A percentile compares a stretch with the other conserved stretches of the same genome.
Evolutionary conservation across 2,113 vertebrate genomes (phyloP).

Genomic region (Limanda limanda): DNA sequence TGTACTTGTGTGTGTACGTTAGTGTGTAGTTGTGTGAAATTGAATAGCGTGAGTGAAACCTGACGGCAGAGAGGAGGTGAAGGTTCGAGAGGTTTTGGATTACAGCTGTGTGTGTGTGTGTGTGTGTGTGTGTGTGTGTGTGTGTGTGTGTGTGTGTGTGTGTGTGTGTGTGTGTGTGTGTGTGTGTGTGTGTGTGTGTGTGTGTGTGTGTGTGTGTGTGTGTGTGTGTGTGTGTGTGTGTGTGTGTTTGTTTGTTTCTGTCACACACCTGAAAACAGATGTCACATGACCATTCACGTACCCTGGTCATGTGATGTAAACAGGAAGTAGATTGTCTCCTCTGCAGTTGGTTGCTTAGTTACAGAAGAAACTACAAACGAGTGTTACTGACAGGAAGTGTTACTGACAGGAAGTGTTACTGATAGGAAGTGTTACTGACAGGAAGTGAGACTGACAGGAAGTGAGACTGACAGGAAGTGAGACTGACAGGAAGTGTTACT

Average conservation of each 20-base stretch:
- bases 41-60: constrained; percentile 52
- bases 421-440: no score
- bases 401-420: no score
- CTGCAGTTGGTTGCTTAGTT: no score
- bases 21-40: constrained; percentile 33
- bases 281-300: no score
- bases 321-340: background rate
- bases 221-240: background rate
- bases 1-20: background rate
- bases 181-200: background rate
- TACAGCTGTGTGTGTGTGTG: constrained; percentile 14
- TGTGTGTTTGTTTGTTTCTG: constrained; percentile 9
- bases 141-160: background rate
- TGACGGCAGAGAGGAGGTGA: constrained; percentile 28
- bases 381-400: no score
- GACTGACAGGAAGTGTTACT: no score
- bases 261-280: background rate
- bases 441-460: no score
- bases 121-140: background rate
- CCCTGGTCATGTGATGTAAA: background rate
- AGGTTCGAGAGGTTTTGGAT: constrained; percentile 19
- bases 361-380: no score
- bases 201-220: background rate
- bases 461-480: no score
- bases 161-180: background rate